phyloP scores from a whole-genome alignment of 2,113 vertebrate genomes.

The Dromiciops gliroides region DNA sequence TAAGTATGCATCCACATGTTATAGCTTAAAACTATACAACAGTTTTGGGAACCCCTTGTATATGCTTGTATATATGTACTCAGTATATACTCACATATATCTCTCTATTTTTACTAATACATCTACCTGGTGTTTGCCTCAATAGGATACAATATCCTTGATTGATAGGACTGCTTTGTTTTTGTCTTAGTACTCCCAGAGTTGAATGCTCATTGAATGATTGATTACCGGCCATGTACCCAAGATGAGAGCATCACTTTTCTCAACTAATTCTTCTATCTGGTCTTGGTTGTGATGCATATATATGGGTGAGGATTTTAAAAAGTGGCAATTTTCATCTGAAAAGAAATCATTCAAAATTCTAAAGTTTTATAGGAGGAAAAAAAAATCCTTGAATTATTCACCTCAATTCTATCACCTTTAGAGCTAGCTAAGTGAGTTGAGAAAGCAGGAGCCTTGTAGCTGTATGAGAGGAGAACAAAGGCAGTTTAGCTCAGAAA shows the following conservation, averaged over 20 bases:
- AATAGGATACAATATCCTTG: not conserved
- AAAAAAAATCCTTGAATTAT: not conserved
- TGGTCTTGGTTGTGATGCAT: not conserved
- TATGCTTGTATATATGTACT: not conserved
- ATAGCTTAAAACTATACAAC: not conserved
- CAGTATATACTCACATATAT: not conserved
- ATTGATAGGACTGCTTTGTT: not conserved
- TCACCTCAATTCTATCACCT: not conserved
- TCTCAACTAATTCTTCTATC: not conserved
- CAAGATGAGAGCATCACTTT: not conserved
- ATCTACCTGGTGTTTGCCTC: not conserved
- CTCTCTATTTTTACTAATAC: not conserved
- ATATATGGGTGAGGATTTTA: not conserved
- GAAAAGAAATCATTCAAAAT: constrained; percentile 12
- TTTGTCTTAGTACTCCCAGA: not conserved
- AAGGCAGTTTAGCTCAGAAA: not conserved
- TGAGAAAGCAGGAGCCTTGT: constrained; percentile 13
- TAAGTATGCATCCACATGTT: not conserved
- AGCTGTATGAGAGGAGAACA: not conserved
- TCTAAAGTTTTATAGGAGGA: not conserved
- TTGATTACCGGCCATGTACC: not conserved
- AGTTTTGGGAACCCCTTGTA: not conserved
- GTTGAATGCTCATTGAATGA: not conserved
- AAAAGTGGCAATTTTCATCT: not conserved
- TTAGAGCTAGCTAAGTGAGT: not conserved